Conservation (phyloP, 53 echinoderm and acorn worm species). For the Holothuria scabra region DNA sequence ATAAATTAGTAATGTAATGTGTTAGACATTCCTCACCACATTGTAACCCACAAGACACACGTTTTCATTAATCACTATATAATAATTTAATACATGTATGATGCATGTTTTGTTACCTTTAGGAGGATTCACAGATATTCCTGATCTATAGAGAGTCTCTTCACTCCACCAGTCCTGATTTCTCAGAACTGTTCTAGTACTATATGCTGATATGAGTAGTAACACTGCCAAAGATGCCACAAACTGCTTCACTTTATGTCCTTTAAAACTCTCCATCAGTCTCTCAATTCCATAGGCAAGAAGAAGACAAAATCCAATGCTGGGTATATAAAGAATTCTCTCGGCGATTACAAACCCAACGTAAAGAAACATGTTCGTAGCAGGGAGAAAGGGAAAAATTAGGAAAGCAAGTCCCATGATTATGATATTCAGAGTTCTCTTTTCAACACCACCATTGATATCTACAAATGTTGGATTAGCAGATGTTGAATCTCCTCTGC, state of each 20-base stretch:
- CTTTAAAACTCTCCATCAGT: neutral
- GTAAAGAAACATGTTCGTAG: constrained; percentile 92
- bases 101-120: constrained; percentile 72
- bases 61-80: too few species aligned
- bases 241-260: neutral
- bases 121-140: constrained; percentile 87
- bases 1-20: too few species aligned
- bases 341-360: constrained; percentile 97
- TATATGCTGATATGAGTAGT: constrained; percentile 37
- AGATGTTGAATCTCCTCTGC: neutral
- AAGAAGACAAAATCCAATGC: constrained; percentile 85
- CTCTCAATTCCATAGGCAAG: constrained; percentile 67
- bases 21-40: too few species aligned
- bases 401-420: constrained; percentile 72
- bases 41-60: too few species aligned
- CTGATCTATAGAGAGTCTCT: constrained; percentile 85
- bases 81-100: too few species aligned
- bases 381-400: constrained; percentile 86
- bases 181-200: constrained; percentile 74
- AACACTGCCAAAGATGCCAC: neutral
- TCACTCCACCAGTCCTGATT: constrained; percentile 93
- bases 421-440: constrained; percentile 62
- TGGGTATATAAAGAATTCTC: constrained; percentile 96
- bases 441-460: constrained; percentile 27
- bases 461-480: neutral